Percentiles rank a stretch among this genome's conserved stretches.
Conservation (phyloP, 2,113 vertebrate species). For the Callipepla californica region DNA sequence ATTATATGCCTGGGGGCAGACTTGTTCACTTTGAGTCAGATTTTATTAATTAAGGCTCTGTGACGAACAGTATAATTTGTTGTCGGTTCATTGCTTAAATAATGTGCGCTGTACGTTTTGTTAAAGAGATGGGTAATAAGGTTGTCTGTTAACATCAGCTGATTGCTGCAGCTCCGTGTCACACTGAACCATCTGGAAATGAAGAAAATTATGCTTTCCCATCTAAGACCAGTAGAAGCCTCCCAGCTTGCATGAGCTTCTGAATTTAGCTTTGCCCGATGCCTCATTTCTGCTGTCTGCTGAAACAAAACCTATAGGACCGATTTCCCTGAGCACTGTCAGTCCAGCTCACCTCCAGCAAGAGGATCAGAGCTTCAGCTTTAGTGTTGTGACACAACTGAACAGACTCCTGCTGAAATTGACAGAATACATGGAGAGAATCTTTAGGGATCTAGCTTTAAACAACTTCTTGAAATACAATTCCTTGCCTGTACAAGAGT, state of each 20-base stretch:
- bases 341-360: neutral
- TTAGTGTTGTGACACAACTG: neutral
- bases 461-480: neutral
- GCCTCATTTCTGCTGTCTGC: neutral
- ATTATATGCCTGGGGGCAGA: neutral
- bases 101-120: neutral
- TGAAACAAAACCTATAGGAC: neutral
- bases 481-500: neutral
- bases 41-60: slow-evolving; percentile 39
- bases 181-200: neutral
- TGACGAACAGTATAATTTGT: neutral
- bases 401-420: neutral
- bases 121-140: neutral
- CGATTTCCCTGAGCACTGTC: rapidly evolving
- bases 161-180: neutral
- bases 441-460: neutral
- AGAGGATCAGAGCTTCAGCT: neutral
- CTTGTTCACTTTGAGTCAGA: slow-evolving; percentile 6
- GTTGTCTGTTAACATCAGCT: neutral
- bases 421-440: neutral
- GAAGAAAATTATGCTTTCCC: neutral
- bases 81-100: neutral
- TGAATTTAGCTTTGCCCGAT: neutral
- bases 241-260: neutral
- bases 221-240: neutral